Base-by-base conservation (phyloP, 2,113 vertebrate species). In the Pitta sordida region DNA sequence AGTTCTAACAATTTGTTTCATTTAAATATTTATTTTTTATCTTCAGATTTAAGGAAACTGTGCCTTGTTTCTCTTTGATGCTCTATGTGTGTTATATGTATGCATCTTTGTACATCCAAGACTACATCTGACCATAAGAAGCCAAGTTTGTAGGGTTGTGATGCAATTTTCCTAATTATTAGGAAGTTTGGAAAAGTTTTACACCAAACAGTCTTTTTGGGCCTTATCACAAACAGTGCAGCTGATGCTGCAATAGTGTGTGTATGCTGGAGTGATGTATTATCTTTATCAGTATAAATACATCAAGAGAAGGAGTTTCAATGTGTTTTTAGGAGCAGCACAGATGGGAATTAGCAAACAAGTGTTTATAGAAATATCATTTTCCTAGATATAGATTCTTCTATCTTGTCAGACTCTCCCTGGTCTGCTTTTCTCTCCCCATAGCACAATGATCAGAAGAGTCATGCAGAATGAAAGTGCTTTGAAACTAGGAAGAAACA, bases 401-500 rank as follows among this genome's bases (percentile, higher is more conserved):
- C 58, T 83, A 18, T 93, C 88, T 49, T 48, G 79, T 95, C 17
- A 17, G 60, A 87, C 63, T 93, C 77, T 90, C 20, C 26, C 43
- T 86, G 9, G 51, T 90, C 92, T 32, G 27, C 48, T 71, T 88
- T 87, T 68, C 29, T 49, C 26, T 67, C 91, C 91, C 71, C 13
- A 30, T 18, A 86, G 84, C 90, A 75, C 48, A 88, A 82, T 74
- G 71, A 95, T 95, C 78, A 95, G 60, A 96, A 80, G 62, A 81
- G 39, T 74, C 78, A 51, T 82, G 74, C 58, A 91, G 74, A 55
- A 73, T 60, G 81, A 86, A 91, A 91, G 22, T 24, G 15, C n/a
- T 73, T 96, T 95, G 89, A 88, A 97, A 94, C 63, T 76, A 56
- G 73, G 91, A 96, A 92, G 56, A 60, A 93, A 43, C 11, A 90